Conservation (phyloP, 1,140 invertebrate genomes). For the Coenobita brevimanus region DNA sequence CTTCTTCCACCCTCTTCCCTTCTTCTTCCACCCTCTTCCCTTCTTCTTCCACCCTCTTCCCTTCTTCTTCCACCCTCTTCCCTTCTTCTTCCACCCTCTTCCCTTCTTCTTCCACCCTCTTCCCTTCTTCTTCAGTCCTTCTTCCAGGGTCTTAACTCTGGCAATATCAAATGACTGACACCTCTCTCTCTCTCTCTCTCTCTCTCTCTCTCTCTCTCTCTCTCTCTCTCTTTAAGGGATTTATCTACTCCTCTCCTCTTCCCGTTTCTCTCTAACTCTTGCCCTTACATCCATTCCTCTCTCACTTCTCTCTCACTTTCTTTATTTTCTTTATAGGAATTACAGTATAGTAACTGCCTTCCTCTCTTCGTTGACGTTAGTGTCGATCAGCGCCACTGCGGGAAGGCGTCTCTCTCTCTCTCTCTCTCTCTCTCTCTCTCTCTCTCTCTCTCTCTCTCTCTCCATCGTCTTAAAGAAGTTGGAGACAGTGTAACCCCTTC, state of each 20-base stretch:
- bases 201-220: not conserved
- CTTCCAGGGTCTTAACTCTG: conserved; percentile 9
- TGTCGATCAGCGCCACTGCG: not conserved
- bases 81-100: too few species aligned
- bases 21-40: too few species aligned
- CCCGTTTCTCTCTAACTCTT: not conserved
- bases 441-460: too few species aligned
- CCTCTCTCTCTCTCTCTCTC: conserved; percentile 21
- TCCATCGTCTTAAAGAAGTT: too few species aligned
- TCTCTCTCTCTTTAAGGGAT: not conserved
- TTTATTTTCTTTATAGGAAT: too few species aligned
- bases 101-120: too few species aligned
- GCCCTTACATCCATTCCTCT: not conserved
- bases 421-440: too few species aligned
- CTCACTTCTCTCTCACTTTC: not conserved
- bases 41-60: too few species aligned
- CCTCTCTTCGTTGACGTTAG: not conserved
- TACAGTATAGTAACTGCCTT: not conserved
- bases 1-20: too few species aligned
- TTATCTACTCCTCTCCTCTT: not conserved
- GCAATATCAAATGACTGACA: conserved; percentile 57
- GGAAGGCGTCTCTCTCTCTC: too few species aligned
- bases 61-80: too few species aligned
- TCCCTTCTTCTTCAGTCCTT: conserved; percentile 28
- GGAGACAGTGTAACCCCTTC: too few species aligned